Percentiles rank a stretch among this genome's conserved stretches.
Conservation (phyloP, 2,888 invertebrate species). For the Caenorhabditis afra region DNA sequence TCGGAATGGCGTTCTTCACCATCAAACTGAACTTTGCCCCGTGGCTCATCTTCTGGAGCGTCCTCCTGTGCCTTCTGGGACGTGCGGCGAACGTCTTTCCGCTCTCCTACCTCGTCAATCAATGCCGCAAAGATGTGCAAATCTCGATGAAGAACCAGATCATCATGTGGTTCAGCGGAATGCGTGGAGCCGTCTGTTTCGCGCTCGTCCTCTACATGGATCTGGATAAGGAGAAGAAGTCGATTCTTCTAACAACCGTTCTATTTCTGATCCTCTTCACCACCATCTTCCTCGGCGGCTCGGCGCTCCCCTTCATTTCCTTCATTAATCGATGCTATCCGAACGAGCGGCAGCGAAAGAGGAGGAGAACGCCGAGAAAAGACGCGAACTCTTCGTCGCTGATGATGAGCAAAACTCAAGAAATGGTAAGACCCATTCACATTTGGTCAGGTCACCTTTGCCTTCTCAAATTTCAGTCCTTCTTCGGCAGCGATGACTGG, state of each 20-base stretch:
- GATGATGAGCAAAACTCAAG: constrained; percentile 93
- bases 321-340: constrained; percentile 74
- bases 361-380: constrained; percentile 44
- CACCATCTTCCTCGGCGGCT: constrained; percentile 94
- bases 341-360: constrained; percentile 43
- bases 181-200: constrained; percentile 97
- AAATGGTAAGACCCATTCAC: constrained; percentile 87
- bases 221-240: constrained; percentile 91
- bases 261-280: constrained; percentile 97
- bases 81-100: constrained; percentile 98
- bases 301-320: constrained; percentile 96
- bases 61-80: constrained; percentile 92
- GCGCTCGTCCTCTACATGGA: constrained; percentile 95
- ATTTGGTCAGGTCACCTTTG: constrained; percentile 1
- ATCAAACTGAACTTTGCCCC: constrained; percentile 92
- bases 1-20: constrained; percentile 94
- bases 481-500: constrained; percentile 70
- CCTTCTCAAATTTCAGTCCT: constrained; percentile 52
- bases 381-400: constrained; percentile 22
- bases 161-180: constrained; percentile 93
- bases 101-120: constrained; percentile 92
- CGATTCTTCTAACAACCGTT: constrained; percentile 97
- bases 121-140: constrained; percentile 88
- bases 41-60: constrained; percentile 94
- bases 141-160: constrained; percentile 99